These are phyloP conservation scores for Anguilla rostrata DNA, from an alignment of 2,113 vertebrate genomes.

Conservation along the genomic window DNA sequence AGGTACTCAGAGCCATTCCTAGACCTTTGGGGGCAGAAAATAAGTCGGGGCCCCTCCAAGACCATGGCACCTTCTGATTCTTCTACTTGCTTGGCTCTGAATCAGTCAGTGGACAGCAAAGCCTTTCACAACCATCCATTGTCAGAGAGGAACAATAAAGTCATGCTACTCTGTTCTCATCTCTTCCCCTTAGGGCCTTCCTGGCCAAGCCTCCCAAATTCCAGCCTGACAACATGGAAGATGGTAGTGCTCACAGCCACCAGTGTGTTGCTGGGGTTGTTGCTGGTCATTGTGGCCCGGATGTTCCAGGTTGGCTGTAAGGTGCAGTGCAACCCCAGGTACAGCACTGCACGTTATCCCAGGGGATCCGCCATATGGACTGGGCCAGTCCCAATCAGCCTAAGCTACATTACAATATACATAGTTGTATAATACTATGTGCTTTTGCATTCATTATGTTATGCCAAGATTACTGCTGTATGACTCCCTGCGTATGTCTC, in stretches of 20 bases:
- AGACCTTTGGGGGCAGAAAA: too few species aligned
- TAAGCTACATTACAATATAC: not conserved
- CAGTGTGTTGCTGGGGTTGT: slow-evolving; percentile 78
- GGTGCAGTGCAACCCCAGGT: slow-evolving; percentile 77
- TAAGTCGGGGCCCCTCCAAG: too few species aligned
- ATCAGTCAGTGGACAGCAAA: too few species aligned
- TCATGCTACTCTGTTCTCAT: slow-evolving; percentile 4
- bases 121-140: not conserved
- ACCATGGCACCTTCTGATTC: too few species aligned
- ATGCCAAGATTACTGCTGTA: too few species aligned
- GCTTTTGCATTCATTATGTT: too few species aligned
- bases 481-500: too few species aligned
- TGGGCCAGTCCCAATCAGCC: not conserved
- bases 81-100: too few species aligned
- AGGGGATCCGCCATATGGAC: not conserved
- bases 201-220: slow-evolving; percentile 77
- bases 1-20: too few species aligned
- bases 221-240: slow-evolving; percentile 83
- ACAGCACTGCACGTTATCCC: not conserved
- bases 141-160: not conserved
- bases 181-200: slow-evolving; percentile 69
- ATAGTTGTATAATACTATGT: not conserved
- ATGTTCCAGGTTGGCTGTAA: slow-evolving; percentile 86
- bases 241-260: slow-evolving; percentile 84
- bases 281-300: slow-evolving; percentile 80